phyloP scores from a whole-genome alignment of 2,797 vertebrate species.

The Podarcis siculus region DNA sequence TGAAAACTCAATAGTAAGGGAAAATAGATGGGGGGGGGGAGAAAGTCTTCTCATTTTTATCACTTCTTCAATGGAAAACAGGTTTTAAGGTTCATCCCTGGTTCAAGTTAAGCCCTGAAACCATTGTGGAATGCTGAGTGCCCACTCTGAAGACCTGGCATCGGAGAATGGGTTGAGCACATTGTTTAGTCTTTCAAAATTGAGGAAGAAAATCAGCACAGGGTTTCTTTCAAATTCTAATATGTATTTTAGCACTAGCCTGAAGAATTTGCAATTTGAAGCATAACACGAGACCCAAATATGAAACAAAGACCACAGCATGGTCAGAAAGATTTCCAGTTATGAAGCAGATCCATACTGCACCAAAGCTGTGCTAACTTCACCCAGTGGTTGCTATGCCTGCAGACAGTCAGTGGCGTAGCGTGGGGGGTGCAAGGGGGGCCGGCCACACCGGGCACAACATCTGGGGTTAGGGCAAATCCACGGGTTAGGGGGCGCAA shows the following conservation, averaged over 20 bases:
- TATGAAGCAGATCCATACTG: rapidly evolving
- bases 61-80: neutral
- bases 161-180: neutral
- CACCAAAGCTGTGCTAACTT: neutral
- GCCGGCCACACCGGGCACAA: too few relatives aligned
- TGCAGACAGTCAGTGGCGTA: neutral
- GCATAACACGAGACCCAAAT: neutral
- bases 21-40: neutral
- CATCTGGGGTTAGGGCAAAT: too few relatives aligned
- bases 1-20: neutral
- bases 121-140: neutral
- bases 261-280: conserved; percentile 19
- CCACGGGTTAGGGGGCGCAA: too few relatives aligned
- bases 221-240: conserved; percentile 28
- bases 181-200: conserved; percentile 12
- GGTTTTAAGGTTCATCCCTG: too few relatives aligned
- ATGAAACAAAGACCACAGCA: neutral
- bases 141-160: neutral
- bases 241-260: conserved; percentile 26
- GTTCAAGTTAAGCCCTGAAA: neutral
- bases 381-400: rapidly evolving
- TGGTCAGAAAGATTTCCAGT: neutral
- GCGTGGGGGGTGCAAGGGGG: too few relatives aligned
- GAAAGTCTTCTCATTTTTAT: neutral
- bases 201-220: neutral